Percentiles rank a stretch among this genome's conserved stretches.
These are phyloP conservation scores for Chaetura pelagica DNA, from an alignment of 2,113 vertebrate species.

Conservation along the genomic window DNA sequence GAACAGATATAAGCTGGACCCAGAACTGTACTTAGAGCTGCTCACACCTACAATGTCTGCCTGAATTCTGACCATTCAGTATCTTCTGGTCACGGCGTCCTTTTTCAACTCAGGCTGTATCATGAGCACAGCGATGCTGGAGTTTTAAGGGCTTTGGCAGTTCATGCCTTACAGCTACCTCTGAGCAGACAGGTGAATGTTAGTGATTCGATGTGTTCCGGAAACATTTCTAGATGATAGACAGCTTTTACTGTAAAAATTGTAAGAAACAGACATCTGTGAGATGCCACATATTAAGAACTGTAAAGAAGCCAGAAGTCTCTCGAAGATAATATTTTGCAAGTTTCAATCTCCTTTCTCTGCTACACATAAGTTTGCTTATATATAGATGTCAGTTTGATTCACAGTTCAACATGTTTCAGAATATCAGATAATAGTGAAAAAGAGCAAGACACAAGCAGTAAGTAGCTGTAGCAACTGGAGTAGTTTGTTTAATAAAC, in stretches of 20 bases:
- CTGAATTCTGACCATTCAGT: background rate
- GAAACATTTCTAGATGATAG: background rate
- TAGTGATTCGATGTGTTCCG: background rate
- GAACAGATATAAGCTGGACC: background rate
- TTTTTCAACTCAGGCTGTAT: background rate
- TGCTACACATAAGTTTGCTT: background rate
- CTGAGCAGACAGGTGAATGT: background rate
- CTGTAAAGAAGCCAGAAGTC: background rate
- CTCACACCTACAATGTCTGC: background rate
- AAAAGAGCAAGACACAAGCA: background rate
- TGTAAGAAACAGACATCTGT: background rate
- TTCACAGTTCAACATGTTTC: background rate
- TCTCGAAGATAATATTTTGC: background rate
- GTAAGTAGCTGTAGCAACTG: conserved; percentile 51
- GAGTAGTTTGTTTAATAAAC: conserved; percentile 54
- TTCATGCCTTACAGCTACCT: background rate
- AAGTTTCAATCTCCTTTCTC: background rate
- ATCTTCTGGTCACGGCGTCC: background rate
- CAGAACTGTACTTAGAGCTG: background rate
- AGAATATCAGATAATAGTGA: background rate
- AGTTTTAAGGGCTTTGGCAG: background rate
- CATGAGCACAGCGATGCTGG: background rate
- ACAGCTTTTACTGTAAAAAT: background rate
- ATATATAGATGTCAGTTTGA: background rate
- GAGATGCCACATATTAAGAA: background rate